Conservation (phyloP, 2,113 vertebrate genomes). For the Antennarius striatus region DNA sequence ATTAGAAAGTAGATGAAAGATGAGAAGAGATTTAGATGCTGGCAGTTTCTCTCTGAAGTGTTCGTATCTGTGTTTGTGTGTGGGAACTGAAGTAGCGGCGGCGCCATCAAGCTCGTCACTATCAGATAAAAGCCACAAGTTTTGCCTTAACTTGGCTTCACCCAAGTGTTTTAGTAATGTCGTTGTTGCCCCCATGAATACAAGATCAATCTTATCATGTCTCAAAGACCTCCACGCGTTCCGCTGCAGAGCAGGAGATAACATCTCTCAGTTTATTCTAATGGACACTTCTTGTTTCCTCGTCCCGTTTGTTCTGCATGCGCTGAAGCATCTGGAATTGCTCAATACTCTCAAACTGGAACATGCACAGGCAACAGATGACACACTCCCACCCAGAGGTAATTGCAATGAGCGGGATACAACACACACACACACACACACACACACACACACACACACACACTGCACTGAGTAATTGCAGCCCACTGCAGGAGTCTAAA, state of each 20-base stretch:
- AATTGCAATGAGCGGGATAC: constrained; percentile 64
- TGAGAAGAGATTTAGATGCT: constrained; percentile 3
- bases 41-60: constrained; percentile 17
- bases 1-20: constrained; percentile 39
- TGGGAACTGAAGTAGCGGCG: not conserved
- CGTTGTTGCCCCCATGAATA: constrained; percentile 9
- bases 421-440: constrained; percentile 40
- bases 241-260: not conserved
- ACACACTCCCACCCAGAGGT: constrained; percentile 61
- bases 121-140: constrained; percentile 2
- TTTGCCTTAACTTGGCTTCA: constrained; percentile 18
- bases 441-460: constrained; percentile 25
- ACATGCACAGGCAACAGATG: constrained; percentile 63
- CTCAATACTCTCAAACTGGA: constrained; percentile 54
- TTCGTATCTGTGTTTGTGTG: not conserved
- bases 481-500: constrained; percentile 57
- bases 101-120: too few relatives aligned
- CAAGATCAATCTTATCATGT: constrained; percentile 15
- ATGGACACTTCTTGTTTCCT: constrained; percentile 35
- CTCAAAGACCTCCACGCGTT: not conserved
- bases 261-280: not conserved
- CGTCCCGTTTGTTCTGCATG: constrained; percentile 19
- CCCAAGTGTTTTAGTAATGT: constrained; percentile 10
- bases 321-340: constrained; percentile 44
- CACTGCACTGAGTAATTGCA: constrained; percentile 57